Percentiles rank a stretch among this genome's conserved stretches.
phyloP scores from a whole-genome alignment of 2,888 invertebrate genomes.

The Drosophila parthenogenetica region DNA sequence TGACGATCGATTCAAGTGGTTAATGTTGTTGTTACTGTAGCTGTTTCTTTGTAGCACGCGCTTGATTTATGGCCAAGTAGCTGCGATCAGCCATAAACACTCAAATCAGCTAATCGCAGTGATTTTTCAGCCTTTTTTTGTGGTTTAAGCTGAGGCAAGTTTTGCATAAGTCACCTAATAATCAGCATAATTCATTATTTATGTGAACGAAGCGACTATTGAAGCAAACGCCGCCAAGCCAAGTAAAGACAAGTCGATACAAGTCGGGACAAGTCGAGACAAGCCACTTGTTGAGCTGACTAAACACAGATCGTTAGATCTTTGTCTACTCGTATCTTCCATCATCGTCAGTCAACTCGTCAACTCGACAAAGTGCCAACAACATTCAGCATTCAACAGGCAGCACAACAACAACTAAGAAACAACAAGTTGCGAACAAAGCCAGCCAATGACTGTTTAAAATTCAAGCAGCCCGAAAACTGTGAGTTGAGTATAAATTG shows the following conservation, averaged over 20 bases:
- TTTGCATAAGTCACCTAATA: conserved; percentile 77
- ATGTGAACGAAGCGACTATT: conserved; percentile 46
- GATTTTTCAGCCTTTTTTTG: conserved; percentile 56
- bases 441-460: conserved; percentile 77
- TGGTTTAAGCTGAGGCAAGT: conserved; percentile 14
- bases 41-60: conserved; percentile 48
- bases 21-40: not conserved
- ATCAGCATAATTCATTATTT: conserved; percentile 76
- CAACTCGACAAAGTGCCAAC: conserved; percentile 70
- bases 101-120: conserved; percentile 67
- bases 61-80: conserved; percentile 61
- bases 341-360: conserved; percentile 52
- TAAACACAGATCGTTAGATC: conserved; percentile 62
- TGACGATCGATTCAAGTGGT: conserved; percentile 9
- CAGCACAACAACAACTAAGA: conserved; percentile 16
- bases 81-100: conserved; percentile 50
- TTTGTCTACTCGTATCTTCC: conserved; percentile 47
- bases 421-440: conserved; percentile 56
- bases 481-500: not conserved
- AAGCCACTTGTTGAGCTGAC: conserved; percentile 13
- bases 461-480: conserved; percentile 58
- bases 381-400: conserved; percentile 35
- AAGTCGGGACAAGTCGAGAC: conserved; percentile 4
- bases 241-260: not conserved
- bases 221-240: not conserved